These are phyloP conservation scores for Oophaga pumilio DNA, from an alignment of 2,113 vertebrate genomes.

Conservation along the genomic window DNA sequence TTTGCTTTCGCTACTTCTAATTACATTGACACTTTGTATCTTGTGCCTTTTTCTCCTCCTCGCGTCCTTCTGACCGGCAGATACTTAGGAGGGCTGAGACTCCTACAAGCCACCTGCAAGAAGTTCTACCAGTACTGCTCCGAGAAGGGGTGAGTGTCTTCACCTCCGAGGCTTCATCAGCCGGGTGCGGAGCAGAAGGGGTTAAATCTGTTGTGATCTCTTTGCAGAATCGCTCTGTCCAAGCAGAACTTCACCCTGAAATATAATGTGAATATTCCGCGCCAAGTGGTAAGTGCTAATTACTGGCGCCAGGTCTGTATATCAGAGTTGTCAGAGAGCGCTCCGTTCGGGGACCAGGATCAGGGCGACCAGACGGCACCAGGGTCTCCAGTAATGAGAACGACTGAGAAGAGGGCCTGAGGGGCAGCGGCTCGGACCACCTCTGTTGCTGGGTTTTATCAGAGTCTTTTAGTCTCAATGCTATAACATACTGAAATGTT, in stretches of 20 bases:
- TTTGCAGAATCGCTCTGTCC: constrained; percentile 76
- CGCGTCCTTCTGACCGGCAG: constrained; percentile 59
- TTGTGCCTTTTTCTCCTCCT: neutral
- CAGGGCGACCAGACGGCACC: too few species aligned
- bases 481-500: too few species aligned
- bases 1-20: neutral
- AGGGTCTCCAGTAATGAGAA: too few species aligned
- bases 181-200: too few species aligned
- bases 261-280: constrained; percentile 83
- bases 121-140: constrained; percentile 85
- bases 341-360: too few species aligned
- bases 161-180: too few species aligned
- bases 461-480: too few species aligned
- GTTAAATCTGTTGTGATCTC: neutral
- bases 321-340: neutral
- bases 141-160: constrained; percentile 74
- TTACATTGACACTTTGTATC: neutral
- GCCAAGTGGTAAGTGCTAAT: constrained; percentile 76
- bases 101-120: constrained; percentile 82
- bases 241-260: constrained; percentile 84
- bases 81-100: constrained; percentile 78
- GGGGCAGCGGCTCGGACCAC: too few species aligned
- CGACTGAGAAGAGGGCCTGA: too few species aligned
- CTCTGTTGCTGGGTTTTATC: too few species aligned
- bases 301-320: neutral